These are phyloP conservation scores for Drosophila greeni DNA, from an alignment of 2,888 invertebrate genomes.

Conservation along the genomic window DNA sequence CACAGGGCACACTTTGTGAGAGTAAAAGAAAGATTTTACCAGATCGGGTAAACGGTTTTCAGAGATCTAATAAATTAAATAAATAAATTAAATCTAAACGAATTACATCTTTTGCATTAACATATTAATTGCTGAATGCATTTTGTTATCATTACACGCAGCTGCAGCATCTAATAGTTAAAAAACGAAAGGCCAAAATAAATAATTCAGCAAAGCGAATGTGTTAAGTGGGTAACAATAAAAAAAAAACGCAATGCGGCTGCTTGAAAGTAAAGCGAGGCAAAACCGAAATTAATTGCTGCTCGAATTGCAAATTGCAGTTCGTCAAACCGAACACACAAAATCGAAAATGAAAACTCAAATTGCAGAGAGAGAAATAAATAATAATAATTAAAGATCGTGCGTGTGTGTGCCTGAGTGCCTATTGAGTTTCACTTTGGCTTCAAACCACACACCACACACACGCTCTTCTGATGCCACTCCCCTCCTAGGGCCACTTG, in stretches of 20 bases:
- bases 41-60: not conserved
- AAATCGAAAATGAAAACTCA: slow-evolving; percentile 37
- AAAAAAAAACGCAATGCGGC: slow-evolving; percentile 24
- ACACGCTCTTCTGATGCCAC: not conserved
- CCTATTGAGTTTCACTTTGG: slow-evolving; percentile 40
- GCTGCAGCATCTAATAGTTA: not conserved
- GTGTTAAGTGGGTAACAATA: slow-evolving; percentile 22
- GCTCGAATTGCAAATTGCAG: slow-evolving; percentile 45
- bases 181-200: slow-evolving; percentile 19
- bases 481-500: slow-evolving; percentile 16
- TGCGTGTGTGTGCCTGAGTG: slow-evolving; percentile 17
- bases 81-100: too few species aligned
- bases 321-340: slow-evolving; percentile 58
- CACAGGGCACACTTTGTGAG: not conserved
- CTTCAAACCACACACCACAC: not conserved
- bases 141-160: slow-evolving; percentile 16
- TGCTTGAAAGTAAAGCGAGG: slow-evolving; percentile 53
- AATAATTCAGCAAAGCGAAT: slow-evolving; percentile 29
- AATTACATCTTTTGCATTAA: slow-evolving; percentile 7
- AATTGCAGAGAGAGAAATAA: slow-evolving; percentile 13
- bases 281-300: slow-evolving; percentile 55
- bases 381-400: slow-evolving; percentile 26
- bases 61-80: too few species aligned
- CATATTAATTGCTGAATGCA: slow-evolving; percentile 12
- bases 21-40: slow-evolving; percentile 2